Conservation (phyloP, 2,113 vertebrate species). For the Lota lota region DNA sequence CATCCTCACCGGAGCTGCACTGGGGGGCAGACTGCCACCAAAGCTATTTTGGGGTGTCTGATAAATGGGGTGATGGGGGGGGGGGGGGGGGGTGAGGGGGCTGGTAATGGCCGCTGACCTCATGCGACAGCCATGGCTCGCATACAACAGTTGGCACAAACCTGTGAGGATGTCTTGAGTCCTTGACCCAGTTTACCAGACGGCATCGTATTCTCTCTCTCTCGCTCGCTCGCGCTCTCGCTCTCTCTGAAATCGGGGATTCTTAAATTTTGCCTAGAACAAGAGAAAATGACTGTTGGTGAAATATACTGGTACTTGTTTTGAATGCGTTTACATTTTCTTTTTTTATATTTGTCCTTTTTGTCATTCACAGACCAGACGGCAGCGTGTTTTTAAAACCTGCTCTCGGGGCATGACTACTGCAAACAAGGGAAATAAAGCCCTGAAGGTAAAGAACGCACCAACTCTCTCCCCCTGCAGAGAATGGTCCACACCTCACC, state of each 20-base stretch:
- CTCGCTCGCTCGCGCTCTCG: no score
- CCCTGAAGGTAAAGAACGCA: conserved; percentile 86
- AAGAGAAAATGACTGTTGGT: neutral
- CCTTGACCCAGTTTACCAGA: conserved; percentile 55
- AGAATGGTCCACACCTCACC: no score
- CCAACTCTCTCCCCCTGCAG: no score
- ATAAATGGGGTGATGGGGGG: neutral
- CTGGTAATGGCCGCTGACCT: conserved; percentile 25
- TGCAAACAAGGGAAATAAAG: conserved; percentile 97
- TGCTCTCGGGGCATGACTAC: conserved; percentile 98
- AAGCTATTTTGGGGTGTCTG: conserved; percentile 21
- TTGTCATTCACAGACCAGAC: conserved; percentile 70
- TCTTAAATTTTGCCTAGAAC: no score
- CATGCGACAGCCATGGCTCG: conserved; percentile 30
- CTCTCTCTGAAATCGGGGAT: no score
- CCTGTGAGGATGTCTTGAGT: conserved; percentile 35
- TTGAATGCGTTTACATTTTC: conserved; percentile 2
- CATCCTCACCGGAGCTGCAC: neutral
- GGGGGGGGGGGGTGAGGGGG: conserved; percentile 12
- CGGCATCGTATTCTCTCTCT: no score
- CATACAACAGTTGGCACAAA: conserved; percentile 25
- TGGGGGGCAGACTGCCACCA: neutral
- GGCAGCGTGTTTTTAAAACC: conserved; percentile 68
- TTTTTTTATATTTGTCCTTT: conserved; percentile 1
- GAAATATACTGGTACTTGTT: conserved; percentile 31